Evolutionary conservation across 2,888 invertebrate genomes (phyloP), one percentile per base, ranked within the genome.

Genomic region (Nemotelus nigrinus): DNA sequence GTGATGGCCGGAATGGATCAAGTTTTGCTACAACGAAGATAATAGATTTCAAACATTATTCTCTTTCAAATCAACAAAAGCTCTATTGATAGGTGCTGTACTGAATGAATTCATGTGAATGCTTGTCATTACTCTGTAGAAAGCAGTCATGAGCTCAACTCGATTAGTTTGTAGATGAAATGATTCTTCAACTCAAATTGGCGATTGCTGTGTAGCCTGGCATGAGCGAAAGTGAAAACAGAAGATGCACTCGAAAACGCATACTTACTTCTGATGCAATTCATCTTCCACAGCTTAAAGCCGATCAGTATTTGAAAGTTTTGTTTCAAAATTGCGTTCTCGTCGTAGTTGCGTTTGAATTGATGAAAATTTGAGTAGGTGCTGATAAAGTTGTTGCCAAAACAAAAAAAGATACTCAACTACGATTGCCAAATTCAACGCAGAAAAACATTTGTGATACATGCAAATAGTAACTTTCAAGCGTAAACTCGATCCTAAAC

Each of bases 1-100:
- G 90, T 84, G 92, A 90, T 83, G 92, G 91, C 84, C 93, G 91
- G 86, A 90, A 89, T 81, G 93, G 91, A 81, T 92, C 90, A 88
- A 93, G 89, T 84, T 90, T 90, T 82, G 90, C 89, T 89, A 89
- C 39, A 77, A 77, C 25, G 8, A 25, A 64, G 44, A 45, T 45
- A 7, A 7, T 43, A 76, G 10, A 76, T 25, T 1, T 4, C 10
- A 39, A n/a, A 48, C 47, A 10, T 50, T 6, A 50, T 50, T 25
- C 25, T 25, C 25, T 25, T 25, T 25, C 25, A 25, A 25, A 25
- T 25, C 10, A 50, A 50, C 6, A 50, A 50, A 50, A 50, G 10
- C 53, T 50, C 10, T 6, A 57, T 25, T 25, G 4, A 4, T 57
- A 3, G 4, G 57, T 25, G 25, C 7, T 8, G n/a, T n/a, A 63